Base-by-base conservation (phyloP, 2,888 invertebrate genomes). In the Calameuta idolon region DNA sequence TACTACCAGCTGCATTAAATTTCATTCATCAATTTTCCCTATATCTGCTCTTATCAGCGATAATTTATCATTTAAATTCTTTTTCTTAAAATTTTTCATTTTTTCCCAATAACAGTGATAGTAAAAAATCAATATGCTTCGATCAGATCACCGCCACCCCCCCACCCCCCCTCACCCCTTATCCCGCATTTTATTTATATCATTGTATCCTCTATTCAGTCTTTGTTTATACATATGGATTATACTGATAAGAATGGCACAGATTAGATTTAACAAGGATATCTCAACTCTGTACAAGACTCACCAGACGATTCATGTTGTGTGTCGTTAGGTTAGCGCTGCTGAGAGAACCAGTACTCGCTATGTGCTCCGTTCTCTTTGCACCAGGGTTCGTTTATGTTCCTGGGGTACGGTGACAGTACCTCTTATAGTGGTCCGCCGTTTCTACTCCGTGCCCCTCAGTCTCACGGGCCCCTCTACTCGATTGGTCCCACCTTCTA, bases 231-330 rank as follows among this genome's bases (percentile, higher is more conserved):
- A 5, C 15, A 9, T 23, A 23, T 23, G 23, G 23, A 23, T 55
- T 23, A 5, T 55, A 23, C 23, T 23, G 40, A 55, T 9, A 55
- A 55, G 40, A 23, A 55, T 55, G 23, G 23, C 55, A 55, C 55
- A 23, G 55, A 23, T 55, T 55, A 55, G 5, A 9, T 9, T 55
- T 4, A 9, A 55, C 55, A 55, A 55, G 23, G 23, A 55, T 23
- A 55, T 55, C 23, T 5, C 55, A 55, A 55, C 55, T 55, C 55
- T 55, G 55, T 55, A 55, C 23, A 55, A 55, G 79, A 91, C 91
- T 90, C 85, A 91, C 91, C 90, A 90, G 80, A 79, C 86, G 81
- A 85, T 86, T 87, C 88, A 90, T 91, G 87, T 81, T 85, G 87
- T 69, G 69, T 35, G 76, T 55, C 73, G 69, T 73, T 34, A 33